These are phyloP conservation scores for Pampusana beccarii DNA, from an alignment of 2,113 vertebrate species.

Conservation along the genomic window DNA sequence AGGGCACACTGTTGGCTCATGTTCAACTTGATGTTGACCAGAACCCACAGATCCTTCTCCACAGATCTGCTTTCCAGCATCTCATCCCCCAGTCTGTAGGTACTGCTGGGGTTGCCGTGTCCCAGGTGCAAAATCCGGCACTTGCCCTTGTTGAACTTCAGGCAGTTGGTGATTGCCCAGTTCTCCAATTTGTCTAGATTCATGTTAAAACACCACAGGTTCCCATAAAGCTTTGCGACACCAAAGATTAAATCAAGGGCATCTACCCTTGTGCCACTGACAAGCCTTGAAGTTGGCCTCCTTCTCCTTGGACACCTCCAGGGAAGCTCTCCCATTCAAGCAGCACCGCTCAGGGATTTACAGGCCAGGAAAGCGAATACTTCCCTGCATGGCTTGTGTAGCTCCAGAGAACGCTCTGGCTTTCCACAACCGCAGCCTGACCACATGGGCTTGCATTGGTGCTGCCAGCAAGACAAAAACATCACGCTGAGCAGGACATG, in stretches of 20 bases:
- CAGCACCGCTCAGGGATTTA: neutral
- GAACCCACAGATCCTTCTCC: no score
- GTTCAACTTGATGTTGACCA: no score
- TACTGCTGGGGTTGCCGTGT: no score
- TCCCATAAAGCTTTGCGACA: neutral
- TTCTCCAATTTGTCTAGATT: no score
- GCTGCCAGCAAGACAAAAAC: rapidly evolving
- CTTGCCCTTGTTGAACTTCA: no score
- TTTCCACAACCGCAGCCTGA: neutral
- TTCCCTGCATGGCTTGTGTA: neutral
- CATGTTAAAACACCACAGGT: neutral
- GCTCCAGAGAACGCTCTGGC: neutral
- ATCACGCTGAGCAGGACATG: neutral
- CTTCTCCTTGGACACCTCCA: neutral
- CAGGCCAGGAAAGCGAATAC: neutral
- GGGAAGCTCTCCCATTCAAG: rapidly evolving
- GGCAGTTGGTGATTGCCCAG: no score
- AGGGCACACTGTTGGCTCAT: no score
- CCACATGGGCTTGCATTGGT: rapidly evolving
- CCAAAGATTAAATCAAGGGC: neutral
- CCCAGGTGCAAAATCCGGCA: no score
- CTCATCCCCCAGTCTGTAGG: no score
- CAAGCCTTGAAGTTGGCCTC: rapidly evolving
- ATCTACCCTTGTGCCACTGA: neutral
- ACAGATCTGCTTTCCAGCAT: no score